Evolutionary conservation across 2,797 vertebrate genomes (phyloP), one percentile per base, ranked within the genome.

Genomic region (Choloepus didactylus): DNA sequence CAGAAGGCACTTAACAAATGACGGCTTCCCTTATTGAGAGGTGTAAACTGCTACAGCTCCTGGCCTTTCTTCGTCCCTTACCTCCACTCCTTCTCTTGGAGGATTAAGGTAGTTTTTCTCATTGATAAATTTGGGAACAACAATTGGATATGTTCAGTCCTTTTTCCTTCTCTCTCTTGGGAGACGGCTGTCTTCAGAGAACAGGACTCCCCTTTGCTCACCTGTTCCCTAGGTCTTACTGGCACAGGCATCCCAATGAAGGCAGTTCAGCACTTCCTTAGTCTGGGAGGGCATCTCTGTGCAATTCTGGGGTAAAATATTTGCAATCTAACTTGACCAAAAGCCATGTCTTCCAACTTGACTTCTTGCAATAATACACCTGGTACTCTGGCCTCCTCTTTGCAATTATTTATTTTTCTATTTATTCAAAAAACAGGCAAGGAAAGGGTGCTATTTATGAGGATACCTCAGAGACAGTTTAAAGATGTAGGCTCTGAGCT

Each of bases 101-200:
- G 6, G 49, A 85, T 91, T 60, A 84, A 87, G 75, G 25, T 76
- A 87, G 21, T 87, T 96, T 95, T 95, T 92, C 14, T 94, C 49
- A 54, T 41, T 60, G 44, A n/a, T 35, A 59, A 83, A 41, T 82
- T 77, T 92, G 51, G 31, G 9, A 92, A 77, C 49, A 88, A 25
- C 82, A 66, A 75, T 29, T 82, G 31, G 29, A 51, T 14, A 62
- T 0, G 6, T 14, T 83, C 51, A 64, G 35, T 41, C n/a, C 11
- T 16, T 59, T 44, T 64, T 95, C 69, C 11, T 38, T 72, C 27
- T 79, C 35, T 46, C 46, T 87, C 7, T 6, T 41, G 1, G 69
- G 51, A 41, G 46, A 66, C 49, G 6, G 1, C 23, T 59, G 77
- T 85, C 54, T 46, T 3, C 67, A 80, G 62, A 84, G 56, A 82